Percentiles rank a stretch among this genome's conserved stretches.
Conservation (phyloP, 1,140 invertebrate species). For the Drosophila simulans region DNA sequence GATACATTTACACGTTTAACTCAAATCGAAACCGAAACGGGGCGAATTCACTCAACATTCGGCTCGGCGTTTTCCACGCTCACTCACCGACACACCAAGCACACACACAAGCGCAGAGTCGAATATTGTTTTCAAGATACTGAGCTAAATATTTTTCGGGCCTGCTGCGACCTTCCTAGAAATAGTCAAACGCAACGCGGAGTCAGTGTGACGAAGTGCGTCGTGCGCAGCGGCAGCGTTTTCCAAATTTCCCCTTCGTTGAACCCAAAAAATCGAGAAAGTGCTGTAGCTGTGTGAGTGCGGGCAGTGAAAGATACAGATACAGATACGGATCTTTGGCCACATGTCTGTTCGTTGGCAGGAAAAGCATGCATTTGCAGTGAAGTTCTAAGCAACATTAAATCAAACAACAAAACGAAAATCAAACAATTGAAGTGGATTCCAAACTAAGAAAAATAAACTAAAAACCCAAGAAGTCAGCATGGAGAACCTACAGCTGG, state of each 20-base stretch:
- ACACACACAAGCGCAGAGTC: conserved; percentile 7
- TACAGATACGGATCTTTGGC: conserved; percentile 33
- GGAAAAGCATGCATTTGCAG: conserved; percentile 42
- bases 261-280: conserved; percentile 6
- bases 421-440: neutral
- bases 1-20: conserved; percentile 56
- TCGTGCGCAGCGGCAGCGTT: conserved; percentile 83
- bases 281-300: conserved; percentile 23
- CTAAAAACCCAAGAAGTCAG: neutral
- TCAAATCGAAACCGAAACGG: conserved; percentile 16
- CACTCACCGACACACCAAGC: conserved; percentile 18
- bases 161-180: conserved; percentile 75
- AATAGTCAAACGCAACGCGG: conserved; percentile 79
- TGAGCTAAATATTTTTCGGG: conserved; percentile 63
- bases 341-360: conserved; percentile 20
- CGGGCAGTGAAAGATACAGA: conserved; percentile 33
- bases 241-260: conserved; percentile 9
- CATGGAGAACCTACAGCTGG: conserved; percentile 34
- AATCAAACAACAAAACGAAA: neutral
- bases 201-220: conserved; percentile 79
- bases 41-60: conserved; percentile 19
- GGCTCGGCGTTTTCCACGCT: conserved; percentile 61
- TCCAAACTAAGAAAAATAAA: neutral
- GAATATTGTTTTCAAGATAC: conserved; percentile 63
- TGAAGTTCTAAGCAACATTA: conserved; percentile 15